Conservation (phyloP, 2,888 invertebrate genomes). For the Drosophila fungiperda region DNA sequence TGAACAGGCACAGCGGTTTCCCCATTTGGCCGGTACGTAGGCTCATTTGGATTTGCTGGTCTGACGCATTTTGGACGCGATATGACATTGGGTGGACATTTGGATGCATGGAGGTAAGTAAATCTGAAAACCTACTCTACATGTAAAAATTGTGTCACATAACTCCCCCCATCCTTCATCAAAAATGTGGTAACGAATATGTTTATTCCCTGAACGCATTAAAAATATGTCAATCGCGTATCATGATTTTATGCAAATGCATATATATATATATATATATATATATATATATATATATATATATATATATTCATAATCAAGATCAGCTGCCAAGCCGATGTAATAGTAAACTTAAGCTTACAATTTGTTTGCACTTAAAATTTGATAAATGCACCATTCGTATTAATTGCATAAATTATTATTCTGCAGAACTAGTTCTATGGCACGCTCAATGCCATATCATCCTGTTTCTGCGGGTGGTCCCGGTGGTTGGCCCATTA, state of each 20-base stretch:
- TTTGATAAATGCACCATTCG: not conserved
- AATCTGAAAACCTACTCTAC: not conserved
- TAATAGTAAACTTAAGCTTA: not conserved
- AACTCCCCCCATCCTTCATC: not conserved
- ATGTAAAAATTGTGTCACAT: not conserved
- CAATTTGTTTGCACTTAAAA: not conserved
- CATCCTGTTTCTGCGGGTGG: constrained; percentile 84
- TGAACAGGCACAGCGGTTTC: constrained; percentile 89
- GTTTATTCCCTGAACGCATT: not conserved
- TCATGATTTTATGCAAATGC: not conserved
- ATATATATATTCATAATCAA: not conserved
- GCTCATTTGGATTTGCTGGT: constrained; percentile 89
- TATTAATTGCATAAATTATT: not conserved
- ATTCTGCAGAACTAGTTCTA: constrained; percentile 68
- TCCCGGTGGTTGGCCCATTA: constrained; percentile 88
- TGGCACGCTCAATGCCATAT: constrained; percentile 88
- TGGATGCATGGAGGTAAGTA: constrained; percentile 89
- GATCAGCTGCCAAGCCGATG: not conserved
- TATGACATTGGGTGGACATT: constrained; percentile 86
- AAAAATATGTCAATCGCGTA: not conserved
- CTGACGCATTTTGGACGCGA: constrained; percentile 89
- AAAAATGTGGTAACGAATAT: not conserved
- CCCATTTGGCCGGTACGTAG: constrained; percentile 92
- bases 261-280: too few relatives aligned
- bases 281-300: too few relatives aligned